Evolutionary conservation across 2,113 vertebrate species (phyloP).

Genomic region (Megalops atlanticus): DNA sequence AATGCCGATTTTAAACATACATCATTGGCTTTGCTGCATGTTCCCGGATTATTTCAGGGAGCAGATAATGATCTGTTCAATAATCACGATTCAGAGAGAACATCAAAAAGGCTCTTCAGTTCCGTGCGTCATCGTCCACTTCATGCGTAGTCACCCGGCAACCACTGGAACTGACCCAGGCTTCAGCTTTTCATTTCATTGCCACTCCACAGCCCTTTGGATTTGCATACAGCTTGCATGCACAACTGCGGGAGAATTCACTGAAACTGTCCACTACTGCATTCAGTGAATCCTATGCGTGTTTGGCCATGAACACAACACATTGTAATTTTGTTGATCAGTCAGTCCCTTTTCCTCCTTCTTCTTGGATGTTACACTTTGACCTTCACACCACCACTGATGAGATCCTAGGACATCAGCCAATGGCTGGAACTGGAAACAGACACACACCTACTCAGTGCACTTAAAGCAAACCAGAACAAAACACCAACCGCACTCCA

Average conservation of each 20-base stretch:
- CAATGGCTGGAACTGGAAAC: too few species aligned
- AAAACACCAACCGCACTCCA: too few species aligned
- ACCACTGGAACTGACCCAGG: slow-evolving; percentile 41
- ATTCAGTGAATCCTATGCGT: neutral
- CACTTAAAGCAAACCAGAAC: too few species aligned
- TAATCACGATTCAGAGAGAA: slow-evolving; percentile 42
- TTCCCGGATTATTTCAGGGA: slow-evolving; percentile 43
- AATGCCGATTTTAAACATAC: too few species aligned
- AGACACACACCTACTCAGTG: too few species aligned
- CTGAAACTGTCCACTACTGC: neutral
- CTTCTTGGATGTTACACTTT: too few species aligned
- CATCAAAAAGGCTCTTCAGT: slow-evolving; percentile 38
- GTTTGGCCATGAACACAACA: too few species aligned
- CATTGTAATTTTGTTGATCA: too few species aligned
- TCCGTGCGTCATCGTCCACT: slow-evolving; percentile 44
- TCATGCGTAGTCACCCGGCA: slow-evolving; percentile 60
- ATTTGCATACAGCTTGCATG: neutral
- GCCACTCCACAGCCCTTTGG: slow-evolving; percentile 1
- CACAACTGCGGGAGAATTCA: neutral
- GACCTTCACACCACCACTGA: too few species aligned
- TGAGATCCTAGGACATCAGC: too few species aligned
- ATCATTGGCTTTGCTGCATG: neutral
- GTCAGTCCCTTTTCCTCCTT: too few species aligned
- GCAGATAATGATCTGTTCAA: neutral
- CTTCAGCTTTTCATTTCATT: slow-evolving; percentile 34